These are phyloP conservation scores for Oreocharis arfaki DNA, from an alignment of 2,113 vertebrate species.

Conservation along the genomic window DNA sequence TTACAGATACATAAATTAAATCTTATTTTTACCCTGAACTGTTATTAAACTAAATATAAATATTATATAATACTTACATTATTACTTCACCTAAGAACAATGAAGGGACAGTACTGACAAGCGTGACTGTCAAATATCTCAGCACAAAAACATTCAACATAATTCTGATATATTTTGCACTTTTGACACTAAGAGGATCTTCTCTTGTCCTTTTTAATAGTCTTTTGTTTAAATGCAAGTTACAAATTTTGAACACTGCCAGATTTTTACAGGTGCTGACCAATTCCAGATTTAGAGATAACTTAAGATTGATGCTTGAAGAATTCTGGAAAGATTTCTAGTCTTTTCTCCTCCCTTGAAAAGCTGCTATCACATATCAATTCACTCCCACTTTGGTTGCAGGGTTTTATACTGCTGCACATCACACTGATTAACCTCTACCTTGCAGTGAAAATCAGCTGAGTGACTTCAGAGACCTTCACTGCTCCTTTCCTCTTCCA, in stretches of 20 bases:
- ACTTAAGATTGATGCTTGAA: neutral
- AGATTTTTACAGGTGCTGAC: neutral
- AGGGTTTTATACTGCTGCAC: neutral
- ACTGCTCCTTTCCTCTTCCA: neutral
- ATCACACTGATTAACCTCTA: neutral
- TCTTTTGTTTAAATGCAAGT: neutral
- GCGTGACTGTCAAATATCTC: neutral
- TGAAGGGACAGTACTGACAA: neutral
- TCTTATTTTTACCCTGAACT: neutral
- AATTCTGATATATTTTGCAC: neutral
- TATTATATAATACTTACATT: no score
- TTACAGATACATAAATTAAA: neutral
- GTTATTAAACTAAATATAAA: neutral
- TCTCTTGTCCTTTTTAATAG: neutral
- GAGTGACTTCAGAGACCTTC: neutral
- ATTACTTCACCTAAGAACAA: neutral
- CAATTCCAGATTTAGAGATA: neutral
- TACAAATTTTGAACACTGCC: neutral
- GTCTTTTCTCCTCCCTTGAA: neutral
- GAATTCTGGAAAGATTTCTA: neutral
- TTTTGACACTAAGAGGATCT: neutral
- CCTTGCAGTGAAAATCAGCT: neutral
- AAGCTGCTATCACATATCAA: neutral
- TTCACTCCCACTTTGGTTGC: neutral
- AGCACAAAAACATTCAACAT: neutral